Percentiles rank a stretch among this genome's conserved stretches.
phyloP scores from a whole-genome alignment of 1,140 invertebrate species.

The Maniola jurtina region DNA sequence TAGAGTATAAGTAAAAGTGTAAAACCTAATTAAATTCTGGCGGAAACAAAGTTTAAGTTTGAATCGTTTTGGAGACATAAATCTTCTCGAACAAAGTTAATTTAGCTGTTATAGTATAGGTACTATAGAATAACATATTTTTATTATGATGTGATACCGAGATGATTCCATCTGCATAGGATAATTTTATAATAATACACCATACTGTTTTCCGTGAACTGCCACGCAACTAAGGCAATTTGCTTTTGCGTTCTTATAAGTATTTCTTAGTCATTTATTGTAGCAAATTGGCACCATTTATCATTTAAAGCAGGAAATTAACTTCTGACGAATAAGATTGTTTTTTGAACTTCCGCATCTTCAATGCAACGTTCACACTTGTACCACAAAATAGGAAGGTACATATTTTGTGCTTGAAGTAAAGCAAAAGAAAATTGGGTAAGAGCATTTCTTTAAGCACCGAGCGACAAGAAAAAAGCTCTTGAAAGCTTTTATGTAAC shows the following conservation, averaged over 20 bases:
- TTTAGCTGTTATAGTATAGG: background rate
- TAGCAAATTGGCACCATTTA: constrained; percentile 6
- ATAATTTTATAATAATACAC: constrained; percentile 18
- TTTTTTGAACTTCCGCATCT: background rate
- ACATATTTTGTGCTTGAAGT: too few species aligned
- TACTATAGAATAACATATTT: background rate
- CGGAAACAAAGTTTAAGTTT: too few species aligned
- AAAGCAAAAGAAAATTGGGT: too few species aligned
- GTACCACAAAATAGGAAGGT: too few species aligned
- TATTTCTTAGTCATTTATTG: constrained; percentile 18
- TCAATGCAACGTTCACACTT: background rate
- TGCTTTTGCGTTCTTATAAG: constrained; percentile 12
- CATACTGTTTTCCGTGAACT: constrained; percentile 13
- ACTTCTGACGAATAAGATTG: background rate
- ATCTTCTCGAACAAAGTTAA: too few species aligned
- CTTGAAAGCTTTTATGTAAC: too few species aligned
- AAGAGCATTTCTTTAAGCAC: too few species aligned
- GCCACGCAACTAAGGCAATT: constrained; percentile 18
- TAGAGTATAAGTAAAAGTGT: too few species aligned
- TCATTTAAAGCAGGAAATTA: background rate
- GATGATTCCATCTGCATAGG: constrained; percentile 8
- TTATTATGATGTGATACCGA: constrained; percentile 1
- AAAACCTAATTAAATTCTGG: too few species aligned
- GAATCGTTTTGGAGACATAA: too few species aligned
- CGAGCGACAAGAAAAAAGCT: too few species aligned